Conservation (phyloP, 2,888 invertebrate species). For the Cosmia pyralina region DNA sequence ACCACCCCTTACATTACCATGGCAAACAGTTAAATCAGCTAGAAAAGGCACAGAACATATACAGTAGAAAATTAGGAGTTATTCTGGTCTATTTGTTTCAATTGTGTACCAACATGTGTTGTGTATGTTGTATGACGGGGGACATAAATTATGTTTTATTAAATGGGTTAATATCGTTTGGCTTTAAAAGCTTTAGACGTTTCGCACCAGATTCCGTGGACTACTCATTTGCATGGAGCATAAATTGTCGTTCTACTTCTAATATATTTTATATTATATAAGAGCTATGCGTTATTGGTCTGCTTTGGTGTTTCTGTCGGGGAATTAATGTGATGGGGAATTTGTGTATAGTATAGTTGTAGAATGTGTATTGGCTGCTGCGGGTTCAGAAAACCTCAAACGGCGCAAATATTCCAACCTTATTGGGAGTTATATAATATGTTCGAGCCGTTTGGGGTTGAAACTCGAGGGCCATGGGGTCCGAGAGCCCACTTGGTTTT, state of each 20-base stretch:
- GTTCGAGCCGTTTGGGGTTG: too few species aligned
- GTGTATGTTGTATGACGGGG: constrained; percentile 16
- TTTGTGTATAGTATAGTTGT: too few species aligned
- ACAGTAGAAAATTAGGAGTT: constrained; percentile 52
- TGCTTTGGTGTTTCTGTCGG: not conserved
- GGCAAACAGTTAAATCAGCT: constrained; percentile 60
- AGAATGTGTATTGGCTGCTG: not conserved
- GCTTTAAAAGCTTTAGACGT: constrained; percentile 32
- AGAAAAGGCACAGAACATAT: constrained; percentile 43
- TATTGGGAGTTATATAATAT: too few species aligned
- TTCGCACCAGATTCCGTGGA: constrained; percentile 29
- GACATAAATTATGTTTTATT: constrained; percentile 29
- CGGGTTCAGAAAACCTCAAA: too few species aligned
- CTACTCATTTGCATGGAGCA: constrained; percentile 35
- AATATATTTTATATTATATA: not conserved
- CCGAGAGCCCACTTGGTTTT: too few species aligned
- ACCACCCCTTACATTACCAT: constrained; percentile 56
- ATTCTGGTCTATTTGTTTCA: constrained; percentile 53
- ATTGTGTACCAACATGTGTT: constrained; percentile 38
- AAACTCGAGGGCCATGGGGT: too few species aligned
- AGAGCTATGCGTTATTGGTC: not conserved
- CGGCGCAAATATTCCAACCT: too few species aligned
- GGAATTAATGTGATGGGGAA: not conserved
- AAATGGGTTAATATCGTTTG: constrained; percentile 45
- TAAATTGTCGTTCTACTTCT: constrained; percentile 29